Evolutionary conservation across 2,888 invertebrate genomes (phyloP), one percentile per base, ranked within the genome.

Genomic region (Sipunculus nudus): DNA sequence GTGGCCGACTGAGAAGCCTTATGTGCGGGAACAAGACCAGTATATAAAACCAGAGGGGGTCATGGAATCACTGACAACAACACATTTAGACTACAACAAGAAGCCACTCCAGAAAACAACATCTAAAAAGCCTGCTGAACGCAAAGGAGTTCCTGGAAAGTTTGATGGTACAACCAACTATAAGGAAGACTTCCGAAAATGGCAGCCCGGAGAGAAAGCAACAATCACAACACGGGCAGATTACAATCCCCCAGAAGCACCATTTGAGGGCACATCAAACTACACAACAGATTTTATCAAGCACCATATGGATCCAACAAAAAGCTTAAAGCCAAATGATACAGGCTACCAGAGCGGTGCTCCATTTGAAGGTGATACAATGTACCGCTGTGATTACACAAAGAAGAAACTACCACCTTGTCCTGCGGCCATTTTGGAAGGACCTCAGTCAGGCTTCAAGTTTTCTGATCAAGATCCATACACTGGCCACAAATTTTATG

Each of bases 211-310:
- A 10, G 65, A 71, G 19, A 67, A 75, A 56, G 70, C 72, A 2
- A 57, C 68, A 47, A 63, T 71, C 5, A 68, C 62, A 16, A 67
- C 65, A 55, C 70, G 69, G 49, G 65, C 73, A 0, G 77, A 73
- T n/a, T 84, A 83, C 63, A 61, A 70, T 26, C 77, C 81, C 26
- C 79, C 75, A 29, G 68, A 63, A 13, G 79, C 75, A n/a, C 81
- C 81, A 45, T 84, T 84, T 67, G 79, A 83, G 57, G 83, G 83
- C 31, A 66, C 67, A 31, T 71, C 81, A 16, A 82, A 78, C 26
- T 75, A 80, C 57, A 77, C 76, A 59, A 72, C 74, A 41, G 80
- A 82, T 61, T 82, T 72, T 63, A 64, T 76, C 50, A 71, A 70
- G 19, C 76, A 82, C 28, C 21, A 31, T 3, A 8, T 4, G 23